A percentile compares a stretch with the other conserved stretches of the same genome.
These are phyloP conservation scores for Pectinophora gossypiella DNA, from an alignment of 1,140 invertebrate species.

Conservation along the genomic window DNA sequence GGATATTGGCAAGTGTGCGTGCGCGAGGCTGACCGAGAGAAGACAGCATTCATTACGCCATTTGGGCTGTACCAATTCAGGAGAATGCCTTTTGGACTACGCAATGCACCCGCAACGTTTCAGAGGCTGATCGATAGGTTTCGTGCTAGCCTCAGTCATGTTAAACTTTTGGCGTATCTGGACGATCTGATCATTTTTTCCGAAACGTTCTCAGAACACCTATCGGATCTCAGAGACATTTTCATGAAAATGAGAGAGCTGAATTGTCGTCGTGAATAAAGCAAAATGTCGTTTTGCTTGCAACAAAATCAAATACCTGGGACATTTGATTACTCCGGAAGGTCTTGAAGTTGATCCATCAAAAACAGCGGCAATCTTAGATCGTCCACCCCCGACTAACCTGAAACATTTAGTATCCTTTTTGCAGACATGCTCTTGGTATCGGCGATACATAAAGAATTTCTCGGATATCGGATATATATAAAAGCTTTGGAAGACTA, in stretches of 20 bases:
- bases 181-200: constrained; percentile 4
- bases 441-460: constrained; percentile 41
- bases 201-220: not conserved
- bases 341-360: not conserved
- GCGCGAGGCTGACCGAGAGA: constrained; percentile 29
- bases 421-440: constrained; percentile 32
- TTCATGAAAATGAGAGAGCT: not conserved
- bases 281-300: not conserved
- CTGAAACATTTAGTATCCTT: constrained; percentile 16
- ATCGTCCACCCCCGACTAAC: constrained; percentile 4
- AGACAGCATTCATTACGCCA: constrained; percentile 48
- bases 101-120: constrained; percentile 2
- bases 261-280: not conserved
- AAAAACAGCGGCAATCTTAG: constrained; percentile 2
- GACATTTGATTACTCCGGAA: not conserved
- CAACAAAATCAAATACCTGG: not conserved
- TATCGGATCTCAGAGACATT: not conserved
- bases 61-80: constrained; percentile 29
- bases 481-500: not conserved
- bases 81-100: constrained; percentile 22
- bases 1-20: constrained; percentile 64
- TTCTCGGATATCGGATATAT: constrained; percentile 43
- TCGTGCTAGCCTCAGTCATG: not conserved
- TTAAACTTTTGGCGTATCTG: not conserved
- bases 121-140: constrained; percentile 2